Evolutionary conservation across 1,140 invertebrate genomes (phyloP).

Genomic region (Danaus melanippus): DNA sequence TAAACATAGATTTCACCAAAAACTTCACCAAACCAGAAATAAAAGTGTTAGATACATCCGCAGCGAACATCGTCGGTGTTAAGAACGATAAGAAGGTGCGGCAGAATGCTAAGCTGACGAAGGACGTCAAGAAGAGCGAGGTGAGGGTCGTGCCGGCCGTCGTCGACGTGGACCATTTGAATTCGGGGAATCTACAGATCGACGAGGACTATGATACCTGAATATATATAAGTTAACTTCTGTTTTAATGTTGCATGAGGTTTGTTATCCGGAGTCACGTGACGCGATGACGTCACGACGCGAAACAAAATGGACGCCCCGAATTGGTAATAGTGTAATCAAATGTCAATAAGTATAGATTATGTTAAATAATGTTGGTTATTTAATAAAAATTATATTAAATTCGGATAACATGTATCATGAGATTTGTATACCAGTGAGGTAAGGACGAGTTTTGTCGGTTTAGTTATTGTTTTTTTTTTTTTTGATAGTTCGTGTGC

Average conservation of each 20-base stretch:
- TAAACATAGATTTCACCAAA: conserved; percentile 64
- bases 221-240: conserved; percentile 33
- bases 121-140: conserved; percentile 40
- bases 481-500: conserved; percentile 17
- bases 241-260: conserved; percentile 27
- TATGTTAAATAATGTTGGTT: not conserved
- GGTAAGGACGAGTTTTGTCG: conserved; percentile 21
- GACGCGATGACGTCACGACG: too few species aligned
- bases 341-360: not conserved
- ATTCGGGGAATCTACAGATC: conserved; percentile 57
- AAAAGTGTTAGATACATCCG: conserved; percentile 46
- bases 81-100: conserved; percentile 40
- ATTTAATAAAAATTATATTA: conserved; percentile 4
- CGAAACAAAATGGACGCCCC: not conserved
- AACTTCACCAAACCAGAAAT: conserved; percentile 54
- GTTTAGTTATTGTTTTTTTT: conserved; percentile 12
- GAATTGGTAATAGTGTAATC: conserved; percentile 2
- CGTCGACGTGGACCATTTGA: conserved; percentile 47
- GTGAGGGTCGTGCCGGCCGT: conserved; percentile 27
- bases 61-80: conserved; percentile 33
- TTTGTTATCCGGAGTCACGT: conserved; percentile 33
- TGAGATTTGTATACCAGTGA: conserved; percentile 43
- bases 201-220: conserved; percentile 69
- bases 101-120: conserved; percentile 42
- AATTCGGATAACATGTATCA: conserved; percentile 27